Percentiles rank a stretch among this genome's conserved stretches.
Evolutionary conservation across 2,797 vertebrate species (phyloP).

Genomic region (Danio jaintianensis): DNA sequence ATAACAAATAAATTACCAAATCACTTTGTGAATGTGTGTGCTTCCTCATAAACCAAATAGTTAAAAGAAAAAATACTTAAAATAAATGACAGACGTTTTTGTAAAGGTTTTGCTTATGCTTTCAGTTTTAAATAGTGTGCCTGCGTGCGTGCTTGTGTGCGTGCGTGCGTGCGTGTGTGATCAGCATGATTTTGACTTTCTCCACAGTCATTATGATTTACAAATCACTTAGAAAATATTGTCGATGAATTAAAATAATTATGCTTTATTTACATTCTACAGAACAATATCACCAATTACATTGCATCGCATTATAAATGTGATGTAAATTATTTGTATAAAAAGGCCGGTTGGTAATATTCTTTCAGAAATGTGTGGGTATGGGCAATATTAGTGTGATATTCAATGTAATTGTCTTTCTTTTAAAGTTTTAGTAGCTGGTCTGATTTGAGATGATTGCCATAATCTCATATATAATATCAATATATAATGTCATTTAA

Average conservation of each 20-base stretch:
- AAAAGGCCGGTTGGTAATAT: neutral
- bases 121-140: no score
- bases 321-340: neutral
- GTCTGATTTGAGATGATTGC: no score
- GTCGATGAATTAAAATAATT: neutral
- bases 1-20: no score
- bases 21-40: neutral
- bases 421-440: no score
- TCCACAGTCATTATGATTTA: neutral
- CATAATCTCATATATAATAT: no score
- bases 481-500: no score
- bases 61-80: neutral
- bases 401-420: neutral
- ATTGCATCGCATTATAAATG: neutral
- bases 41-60: neutral
- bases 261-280: neutral
- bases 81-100: no score
- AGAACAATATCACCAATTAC: neutral
- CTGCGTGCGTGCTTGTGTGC: no score
- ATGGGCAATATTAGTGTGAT: neutral
- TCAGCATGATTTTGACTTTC: neutral
- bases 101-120: neutral
- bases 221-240: neutral
- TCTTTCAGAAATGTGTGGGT: neutral
- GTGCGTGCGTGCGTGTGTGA: neutral